Evolutionary conservation across 2,888 invertebrate genomes (phyloP).

Genomic region (Conistra vaccinii): DNA sequence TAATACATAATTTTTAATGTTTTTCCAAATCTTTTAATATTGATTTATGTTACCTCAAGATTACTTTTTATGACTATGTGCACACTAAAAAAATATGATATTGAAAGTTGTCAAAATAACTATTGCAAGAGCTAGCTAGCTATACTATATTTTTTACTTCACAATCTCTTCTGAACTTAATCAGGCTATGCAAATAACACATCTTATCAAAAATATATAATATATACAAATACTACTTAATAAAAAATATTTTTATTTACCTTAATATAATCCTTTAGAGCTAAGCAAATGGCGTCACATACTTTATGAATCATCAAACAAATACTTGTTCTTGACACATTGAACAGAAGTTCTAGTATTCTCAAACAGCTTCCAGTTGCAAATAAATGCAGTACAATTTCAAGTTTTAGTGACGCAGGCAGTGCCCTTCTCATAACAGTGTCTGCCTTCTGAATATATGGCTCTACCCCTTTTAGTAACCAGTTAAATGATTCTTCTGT

Average conservation of each 20-base stretch:
- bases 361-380: slow-evolving; percentile 37
- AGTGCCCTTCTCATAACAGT: slow-evolving; percentile 50
- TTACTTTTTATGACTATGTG: neutral
- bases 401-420: slow-evolving; percentile 41
- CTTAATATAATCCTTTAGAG: slow-evolving; percentile 40
- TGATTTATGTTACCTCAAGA: neutral
- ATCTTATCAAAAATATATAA: neutral
- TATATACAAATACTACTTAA: neutral
- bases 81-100: neutral
- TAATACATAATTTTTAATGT: neutral
- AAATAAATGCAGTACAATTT: slow-evolving; percentile 52
- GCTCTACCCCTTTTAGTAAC: slow-evolving; percentile 48
- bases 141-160: neutral
- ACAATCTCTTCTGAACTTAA: slow-evolving; percentile 3
- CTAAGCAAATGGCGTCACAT: slow-evolving; percentile 47
- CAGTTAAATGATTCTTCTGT: slow-evolving; percentile 38
- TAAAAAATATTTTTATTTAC: neutral
- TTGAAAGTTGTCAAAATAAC: neutral
- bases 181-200: neutral
- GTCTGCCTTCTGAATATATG: slow-evolving; percentile 48
- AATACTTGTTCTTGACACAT: slow-evolving; percentile 43
- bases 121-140: neutral
- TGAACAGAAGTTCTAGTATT: slow-evolving; percentile 30
- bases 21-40: neutral
- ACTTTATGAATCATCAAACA: slow-evolving; percentile 42